These are phyloP conservation scores for Boloria selene DNA, from an alignment of 2,888 invertebrate genomes.

Conservation along the genomic window DNA sequence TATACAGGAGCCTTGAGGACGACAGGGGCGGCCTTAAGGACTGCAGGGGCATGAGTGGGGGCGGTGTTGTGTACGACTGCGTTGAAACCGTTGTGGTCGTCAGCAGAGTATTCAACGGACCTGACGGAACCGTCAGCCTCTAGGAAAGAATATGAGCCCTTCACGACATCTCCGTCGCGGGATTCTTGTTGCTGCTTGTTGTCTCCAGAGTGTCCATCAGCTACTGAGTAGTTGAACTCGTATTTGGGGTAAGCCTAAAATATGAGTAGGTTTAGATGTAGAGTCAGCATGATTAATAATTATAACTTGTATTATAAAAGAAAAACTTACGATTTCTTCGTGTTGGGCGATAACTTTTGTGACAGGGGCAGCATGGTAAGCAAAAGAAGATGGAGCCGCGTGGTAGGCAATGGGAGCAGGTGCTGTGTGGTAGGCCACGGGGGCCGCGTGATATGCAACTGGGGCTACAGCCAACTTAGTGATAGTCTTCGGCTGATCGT, in stretches of 20 bases:
- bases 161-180: conserved; percentile 76
- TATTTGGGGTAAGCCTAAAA: conserved; percentile 60
- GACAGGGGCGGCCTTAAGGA: conserved; percentile 59
- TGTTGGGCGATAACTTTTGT: conserved; percentile 46
- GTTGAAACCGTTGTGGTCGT: conserved; percentile 74
- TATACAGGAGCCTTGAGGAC: conserved; percentile 46
- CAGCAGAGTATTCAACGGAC: conserved; percentile 75
- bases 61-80: conserved; percentile 66
- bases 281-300: not conserved
- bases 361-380: conserved; percentile 45
- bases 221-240: conserved; percentile 76
- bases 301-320: not conserved
- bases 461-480: conserved; percentile 47
- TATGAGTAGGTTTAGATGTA: not conserved
- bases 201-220: conserved; percentile 79
- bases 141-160: conserved; percentile 74
- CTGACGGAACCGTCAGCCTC: conserved; percentile 78
- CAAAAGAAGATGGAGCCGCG: conserved; percentile 43
- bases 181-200: conserved; percentile 75
- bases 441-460: conserved; percentile 37
- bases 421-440: conserved; percentile 2
- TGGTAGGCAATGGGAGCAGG: conserved; percentile 42
- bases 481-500: conserved; percentile 49
- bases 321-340: conserved; percentile 46
- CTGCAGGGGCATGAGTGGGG: conserved; percentile 55